These are phyloP conservation scores for Melolontha melolontha DNA, from an alignment of 2,888 invertebrate genomes.

Conservation along the genomic window DNA sequence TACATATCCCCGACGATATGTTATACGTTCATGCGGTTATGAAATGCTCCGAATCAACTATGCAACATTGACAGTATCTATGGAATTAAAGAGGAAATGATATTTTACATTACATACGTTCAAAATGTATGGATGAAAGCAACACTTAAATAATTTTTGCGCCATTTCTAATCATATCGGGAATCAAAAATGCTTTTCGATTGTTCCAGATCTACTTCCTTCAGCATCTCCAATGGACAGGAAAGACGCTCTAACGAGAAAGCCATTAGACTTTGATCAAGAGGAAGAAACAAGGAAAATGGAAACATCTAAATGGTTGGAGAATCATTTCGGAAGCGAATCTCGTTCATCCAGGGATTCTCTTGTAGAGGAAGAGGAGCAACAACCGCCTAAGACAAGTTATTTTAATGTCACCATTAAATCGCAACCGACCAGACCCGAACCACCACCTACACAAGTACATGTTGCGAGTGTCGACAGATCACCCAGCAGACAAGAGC, in stretches of 20 bases:
- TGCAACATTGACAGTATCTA: too few species aligned
- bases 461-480: conserved; percentile 49
- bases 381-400: conserved; percentile 74
- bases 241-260: conserved; percentile 84
- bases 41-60: too few species aligned
- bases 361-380: conserved; percentile 65
- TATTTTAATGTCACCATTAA: conserved; percentile 85
- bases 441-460: conserved; percentile 47
- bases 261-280: conserved; percentile 86
- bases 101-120: too few species aligned
- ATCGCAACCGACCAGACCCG: conserved; percentile 66
- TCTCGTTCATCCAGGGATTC: conserved; percentile 82
- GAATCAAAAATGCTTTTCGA: too few species aligned
- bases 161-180: too few species aligned
- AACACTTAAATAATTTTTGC: too few species aligned
- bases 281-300: conserved; percentile 91
- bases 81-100: too few species aligned
- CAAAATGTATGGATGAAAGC: too few species aligned
- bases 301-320: conserved; percentile 92
- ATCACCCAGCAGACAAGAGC: conserved; percentile 39
- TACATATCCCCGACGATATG: too few species aligned
- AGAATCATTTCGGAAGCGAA: conserved; percentile 90
- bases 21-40: too few species aligned
- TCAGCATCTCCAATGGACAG: conserved; percentile 69
- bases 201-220: conserved; percentile 43